Percentiles rank a stretch among this genome's conserved stretches.
phyloP scores from a whole-genome alignment of 2,113 vertebrate genomes.

The Dicaeum eximium region DNA sequence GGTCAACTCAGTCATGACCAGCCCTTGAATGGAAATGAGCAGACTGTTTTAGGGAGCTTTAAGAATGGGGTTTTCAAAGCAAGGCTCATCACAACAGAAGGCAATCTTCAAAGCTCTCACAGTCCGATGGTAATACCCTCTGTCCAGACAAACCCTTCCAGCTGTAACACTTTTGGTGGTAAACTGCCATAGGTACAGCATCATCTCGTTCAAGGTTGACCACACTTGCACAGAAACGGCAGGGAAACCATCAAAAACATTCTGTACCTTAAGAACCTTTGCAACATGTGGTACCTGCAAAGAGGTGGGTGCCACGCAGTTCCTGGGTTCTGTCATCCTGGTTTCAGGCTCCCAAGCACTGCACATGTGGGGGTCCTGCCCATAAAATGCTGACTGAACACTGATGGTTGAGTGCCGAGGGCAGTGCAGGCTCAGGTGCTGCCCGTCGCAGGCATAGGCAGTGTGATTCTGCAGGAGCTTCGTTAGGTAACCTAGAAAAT shows the following conservation, averaged over 20 bases:
- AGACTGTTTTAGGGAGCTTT: background rate
- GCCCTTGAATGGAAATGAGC: background rate
- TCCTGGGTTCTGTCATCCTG: slow-evolving; percentile 63
- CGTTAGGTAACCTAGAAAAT: slow-evolving; percentile 88
- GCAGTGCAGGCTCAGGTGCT: slow-evolving; percentile 84
- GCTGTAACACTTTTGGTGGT: background rate
- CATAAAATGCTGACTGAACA: slow-evolving; percentile 89
- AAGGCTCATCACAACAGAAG: background rate
- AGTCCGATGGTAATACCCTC: background rate
- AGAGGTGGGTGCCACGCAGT: slow-evolving; percentile 84
- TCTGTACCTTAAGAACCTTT: background rate
- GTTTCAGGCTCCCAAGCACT: slow-evolving; percentile 38
- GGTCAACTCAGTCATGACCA: background rate
- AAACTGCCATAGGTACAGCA: background rate
- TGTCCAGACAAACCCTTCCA: background rate
- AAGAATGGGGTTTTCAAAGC: background rate
- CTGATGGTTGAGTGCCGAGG: slow-evolving; percentile 93
- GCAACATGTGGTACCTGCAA: slow-evolving; percentile 80
- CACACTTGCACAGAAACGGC: background rate
- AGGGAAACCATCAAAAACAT: background rate
- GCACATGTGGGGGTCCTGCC: slow-evolving; percentile 74
- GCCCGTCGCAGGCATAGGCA: slow-evolving; percentile 86
- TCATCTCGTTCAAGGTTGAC: background rate
- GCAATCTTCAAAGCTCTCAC: background rate
- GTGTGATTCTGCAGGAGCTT: slow-evolving; percentile 92